These are phyloP conservation scores for Chondrilla cf. caribensis DNA, from an alignment of 37 sponge, comb jelly and placozoan genomes.

Conservation along the genomic window DNA sequence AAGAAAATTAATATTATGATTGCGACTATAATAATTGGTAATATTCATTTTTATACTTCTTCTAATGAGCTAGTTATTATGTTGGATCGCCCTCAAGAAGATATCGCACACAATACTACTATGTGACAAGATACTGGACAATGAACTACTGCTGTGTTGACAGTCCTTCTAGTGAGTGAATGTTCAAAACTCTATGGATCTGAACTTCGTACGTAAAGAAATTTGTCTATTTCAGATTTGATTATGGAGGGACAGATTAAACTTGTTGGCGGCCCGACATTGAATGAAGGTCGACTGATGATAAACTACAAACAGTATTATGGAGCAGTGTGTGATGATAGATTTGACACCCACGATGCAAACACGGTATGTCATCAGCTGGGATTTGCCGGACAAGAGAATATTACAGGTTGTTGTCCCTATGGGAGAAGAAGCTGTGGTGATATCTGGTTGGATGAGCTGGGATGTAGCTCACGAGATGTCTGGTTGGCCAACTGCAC, in stretches of 20 bases:
- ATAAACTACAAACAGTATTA: not conserved
- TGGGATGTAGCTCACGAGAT: not conserved
- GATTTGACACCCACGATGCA: not conserved
- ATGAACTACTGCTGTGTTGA: not conserved
- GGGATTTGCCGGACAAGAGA: slow-evolving; percentile 11
- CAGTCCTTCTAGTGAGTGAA: not conserved
- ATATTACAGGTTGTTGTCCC: not conserved
- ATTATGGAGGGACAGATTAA: not conserved
- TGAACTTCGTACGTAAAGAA: not conserved
- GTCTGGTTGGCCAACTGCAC: slow-evolving; percentile 21
- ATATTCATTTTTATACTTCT: too few relatives aligned
- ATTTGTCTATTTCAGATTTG: not conserved
- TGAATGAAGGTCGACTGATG: not conserved
- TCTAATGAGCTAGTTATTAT: too few relatives aligned
- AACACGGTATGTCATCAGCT: slow-evolving; percentile 12
- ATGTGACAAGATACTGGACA: not conserved
- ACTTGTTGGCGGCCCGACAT: not conserved
- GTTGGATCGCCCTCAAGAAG: too few relatives aligned
- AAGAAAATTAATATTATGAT: too few relatives aligned
- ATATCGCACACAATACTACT: not conserved
- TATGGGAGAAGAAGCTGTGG: not conserved
- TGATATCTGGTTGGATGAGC: slow-evolving; percentile 7
- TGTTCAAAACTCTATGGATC: not conserved
- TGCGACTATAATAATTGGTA: too few relatives aligned
- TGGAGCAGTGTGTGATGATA: slow-evolving; percentile 12